Base-by-base conservation (phyloP, 2,797 vertebrate genomes). In the Oophaga sylvatica region DNA sequence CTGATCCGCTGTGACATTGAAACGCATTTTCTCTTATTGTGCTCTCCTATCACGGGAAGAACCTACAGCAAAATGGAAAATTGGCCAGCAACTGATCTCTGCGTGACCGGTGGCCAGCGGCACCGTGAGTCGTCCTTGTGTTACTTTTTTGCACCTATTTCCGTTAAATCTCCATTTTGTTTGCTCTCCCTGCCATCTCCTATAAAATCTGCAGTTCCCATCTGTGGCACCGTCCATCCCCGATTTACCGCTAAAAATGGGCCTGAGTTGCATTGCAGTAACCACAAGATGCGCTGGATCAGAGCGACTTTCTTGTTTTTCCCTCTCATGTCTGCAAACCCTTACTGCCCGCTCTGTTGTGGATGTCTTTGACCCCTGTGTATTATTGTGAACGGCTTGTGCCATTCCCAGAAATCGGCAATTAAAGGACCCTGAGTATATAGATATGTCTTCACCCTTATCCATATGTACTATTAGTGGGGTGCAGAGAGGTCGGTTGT, bases 21-120 rank as follows among this genome's bases (percentile, higher is more conserved):
- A 20, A 22, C 19, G 17, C 35, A 22, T 20, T 76, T 73, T 31
- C 41, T 53, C n/a, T 76, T 53, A 26, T 76, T 76, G 41, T 53
- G 45, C 73, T n/a, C 4, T 15, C 5, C 41, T 73, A 1, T 48
- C n/a, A 22, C 10, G 70, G 41, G 41, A 48, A 75, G 71, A 75
- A 12, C 20, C 71, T 76, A 13, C 73, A 70, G 0, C 67, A 13
- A 45, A 45, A 76, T 7, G 73, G 73, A 76, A 76, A 76, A 22
- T 13, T 73, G 70, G 70, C 35, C 35, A 73, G 70, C 41, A 45
- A 22, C 73, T 76, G 41, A 76, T 76, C 45, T 76, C 73, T 13
- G 73, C 53, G 45, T 76, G 73, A 76, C 41, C 41, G 3, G 13
- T 9, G 73, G 73, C 19, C 41, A 12, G 45, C 73, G 13, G 73